Conservation (phyloP, 30 jellyfish, hydroid and myxozoan species). For the Turritopsis dohrnii region DNA sequence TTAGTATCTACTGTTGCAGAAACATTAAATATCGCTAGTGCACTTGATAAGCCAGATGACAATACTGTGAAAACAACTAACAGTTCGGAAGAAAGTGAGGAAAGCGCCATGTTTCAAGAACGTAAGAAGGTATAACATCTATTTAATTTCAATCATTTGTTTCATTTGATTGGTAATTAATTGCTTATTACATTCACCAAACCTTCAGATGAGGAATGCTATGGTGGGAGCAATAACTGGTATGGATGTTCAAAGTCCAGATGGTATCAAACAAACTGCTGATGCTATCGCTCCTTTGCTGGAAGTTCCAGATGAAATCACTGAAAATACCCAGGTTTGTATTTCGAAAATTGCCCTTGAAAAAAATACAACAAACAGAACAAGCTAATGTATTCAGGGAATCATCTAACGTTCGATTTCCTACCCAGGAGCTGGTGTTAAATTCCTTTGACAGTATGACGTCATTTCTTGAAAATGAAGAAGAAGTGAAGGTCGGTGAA, state of each 20-base stretch:
- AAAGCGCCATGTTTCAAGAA: neutral
- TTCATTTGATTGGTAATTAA: neutral
- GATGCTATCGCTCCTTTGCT: conserved; percentile 24
- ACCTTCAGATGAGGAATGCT: neutral
- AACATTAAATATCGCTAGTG: neutral
- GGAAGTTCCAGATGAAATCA: conserved; percentile 16
- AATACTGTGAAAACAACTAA: neutral
- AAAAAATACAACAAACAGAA: too few relatives aligned
- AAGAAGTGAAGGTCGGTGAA: neutral
- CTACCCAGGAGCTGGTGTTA: conserved; percentile 9
- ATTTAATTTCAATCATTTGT: too few relatives aligned
- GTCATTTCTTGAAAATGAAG: conserved; percentile 12
- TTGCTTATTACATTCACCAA: too few relatives aligned
- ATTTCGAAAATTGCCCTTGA: neutral
- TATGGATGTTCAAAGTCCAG: neutral
- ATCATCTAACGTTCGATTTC: too few relatives aligned
- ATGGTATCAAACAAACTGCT: conserved; percentile 28
- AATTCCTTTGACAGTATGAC: neutral
- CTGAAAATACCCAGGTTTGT: conserved; percentile 18
- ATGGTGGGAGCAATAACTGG: conserved; percentile 15
- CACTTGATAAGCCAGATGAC: neutral
- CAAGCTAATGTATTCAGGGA: too few relatives aligned
- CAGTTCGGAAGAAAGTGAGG: neutral
- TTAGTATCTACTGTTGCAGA: neutral
- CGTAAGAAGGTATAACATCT: neutral